Conservation (phyloP, 2,888 invertebrate species). For the Antheraea yamamai region DNA sequence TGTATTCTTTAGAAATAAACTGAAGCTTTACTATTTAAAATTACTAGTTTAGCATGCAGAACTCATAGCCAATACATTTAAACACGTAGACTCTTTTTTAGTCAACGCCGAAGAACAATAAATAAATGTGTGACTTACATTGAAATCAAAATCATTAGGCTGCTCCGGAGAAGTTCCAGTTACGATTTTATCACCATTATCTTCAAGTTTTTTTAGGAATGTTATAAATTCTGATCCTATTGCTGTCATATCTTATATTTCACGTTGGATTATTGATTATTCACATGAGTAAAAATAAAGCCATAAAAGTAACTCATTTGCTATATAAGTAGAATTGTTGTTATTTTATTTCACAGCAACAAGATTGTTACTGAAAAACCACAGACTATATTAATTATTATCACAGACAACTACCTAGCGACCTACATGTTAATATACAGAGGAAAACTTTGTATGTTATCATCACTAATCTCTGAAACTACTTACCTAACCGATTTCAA, state of each 20-base stretch:
- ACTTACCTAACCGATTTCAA: no score
- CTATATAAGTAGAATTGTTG: background rate
- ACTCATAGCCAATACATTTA: background rate
- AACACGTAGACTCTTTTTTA: background rate
- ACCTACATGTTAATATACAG: no score
- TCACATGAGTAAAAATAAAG: background rate
- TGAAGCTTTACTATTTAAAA: background rate
- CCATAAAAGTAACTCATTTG: background rate
- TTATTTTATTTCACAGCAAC: background rate
- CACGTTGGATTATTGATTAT: background rate
- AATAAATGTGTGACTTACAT: constrained; percentile 47
- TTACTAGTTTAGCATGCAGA: background rate
- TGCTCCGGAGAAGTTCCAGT: constrained; percentile 54
- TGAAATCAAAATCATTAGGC: constrained; percentile 69
- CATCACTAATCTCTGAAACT: no score
- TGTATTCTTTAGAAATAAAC: background rate
- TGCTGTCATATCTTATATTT: constrained; percentile 52
- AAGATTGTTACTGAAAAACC: no score
- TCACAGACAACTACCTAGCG: no score
- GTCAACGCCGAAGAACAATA: background rate
- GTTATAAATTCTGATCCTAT: constrained; percentile 65
- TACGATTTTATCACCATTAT: constrained; percentile 68
- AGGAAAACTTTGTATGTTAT: no score
- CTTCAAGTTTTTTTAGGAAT: constrained; percentile 71
- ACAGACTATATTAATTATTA: no score